phyloP scores from a whole-genome alignment of 2,888 invertebrate genomes.

The Aricia artaxerxes region DNA sequence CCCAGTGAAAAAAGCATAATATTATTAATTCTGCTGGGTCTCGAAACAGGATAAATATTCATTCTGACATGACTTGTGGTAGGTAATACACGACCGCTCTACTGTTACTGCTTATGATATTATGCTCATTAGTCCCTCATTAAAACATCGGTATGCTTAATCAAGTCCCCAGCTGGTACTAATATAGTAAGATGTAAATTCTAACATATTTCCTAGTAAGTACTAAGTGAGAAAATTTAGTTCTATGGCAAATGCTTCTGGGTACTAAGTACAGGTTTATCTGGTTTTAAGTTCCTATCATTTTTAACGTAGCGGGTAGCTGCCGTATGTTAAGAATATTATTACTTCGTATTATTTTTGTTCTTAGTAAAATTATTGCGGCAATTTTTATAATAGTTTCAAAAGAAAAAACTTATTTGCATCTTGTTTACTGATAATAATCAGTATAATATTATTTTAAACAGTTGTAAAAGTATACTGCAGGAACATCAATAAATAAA shows the following conservation, averaged over 20 bases:
- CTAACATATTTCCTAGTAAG: too few relatives aligned
- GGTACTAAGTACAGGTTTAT: background rate
- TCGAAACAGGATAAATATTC: too few relatives aligned
- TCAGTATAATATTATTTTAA: background rate
- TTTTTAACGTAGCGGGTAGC: background rate
- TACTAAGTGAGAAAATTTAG: too few relatives aligned
- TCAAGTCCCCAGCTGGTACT: too few relatives aligned
- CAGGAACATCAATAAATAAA: background rate
- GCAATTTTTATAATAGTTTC: background rate
- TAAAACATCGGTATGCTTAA: too few relatives aligned
- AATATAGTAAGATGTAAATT: too few relatives aligned
- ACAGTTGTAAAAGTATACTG: background rate
- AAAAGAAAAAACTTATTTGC: background rate
- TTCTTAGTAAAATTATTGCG: background rate
- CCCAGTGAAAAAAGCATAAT: too few relatives aligned
- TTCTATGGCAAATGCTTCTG: background rate
- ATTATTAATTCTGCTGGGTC: too few relatives aligned
- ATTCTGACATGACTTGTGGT: too few relatives aligned
- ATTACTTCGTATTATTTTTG: background rate
- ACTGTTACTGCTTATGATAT: too few relatives aligned
- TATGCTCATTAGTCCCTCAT: too few relatives aligned
- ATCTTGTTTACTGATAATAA: background rate
- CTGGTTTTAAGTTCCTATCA: constrained; percentile 33
- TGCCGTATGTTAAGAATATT: background rate
- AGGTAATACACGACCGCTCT: too few relatives aligned